These are phyloP conservation scores for Bombus confusus DNA, from an alignment of 1,140 invertebrate genomes.

Conservation along the genomic window DNA sequence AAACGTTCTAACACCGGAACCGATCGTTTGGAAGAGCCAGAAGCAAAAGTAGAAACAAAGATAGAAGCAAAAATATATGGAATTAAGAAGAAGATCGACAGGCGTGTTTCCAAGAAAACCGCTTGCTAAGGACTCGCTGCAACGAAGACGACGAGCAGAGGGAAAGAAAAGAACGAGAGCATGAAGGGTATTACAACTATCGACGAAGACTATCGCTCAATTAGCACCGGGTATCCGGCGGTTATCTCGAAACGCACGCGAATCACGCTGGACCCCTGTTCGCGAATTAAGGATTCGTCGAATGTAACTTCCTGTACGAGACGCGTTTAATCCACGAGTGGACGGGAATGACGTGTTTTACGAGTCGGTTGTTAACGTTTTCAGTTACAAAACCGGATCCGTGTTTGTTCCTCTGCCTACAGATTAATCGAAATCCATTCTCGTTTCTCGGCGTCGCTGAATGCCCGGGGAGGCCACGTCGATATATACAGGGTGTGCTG, in stretches of 20 bases:
- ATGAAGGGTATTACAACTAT: conserved; percentile 61
- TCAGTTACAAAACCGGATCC: conserved; percentile 47
- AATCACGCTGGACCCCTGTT: conserved; percentile 38
- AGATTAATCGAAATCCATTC: conserved; percentile 44
- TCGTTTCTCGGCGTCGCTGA: neutral
- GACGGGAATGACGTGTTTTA: conserved; percentile 38
- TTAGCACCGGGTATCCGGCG: conserved; percentile 62
- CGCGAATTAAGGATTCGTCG: conserved; percentile 42
- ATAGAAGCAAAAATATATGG: neutral
- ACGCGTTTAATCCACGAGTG: conserved; percentile 30
- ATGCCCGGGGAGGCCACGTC: neutral
- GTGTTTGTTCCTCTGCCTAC: conserved; percentile 27
- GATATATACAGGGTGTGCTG: conserved; percentile 7
- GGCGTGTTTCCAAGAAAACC: neutral
- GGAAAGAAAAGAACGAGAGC: neutral
- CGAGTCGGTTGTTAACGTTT: conserved; percentile 42
- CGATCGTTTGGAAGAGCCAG: neutral
- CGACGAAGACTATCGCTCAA: conserved; percentile 64
- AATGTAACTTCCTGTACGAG: conserved; percentile 41
- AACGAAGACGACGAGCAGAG: too few relatives aligned
- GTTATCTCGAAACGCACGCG: conserved; percentile 65
- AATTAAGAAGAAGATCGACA: neutral
- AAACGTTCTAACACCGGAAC: neutral
- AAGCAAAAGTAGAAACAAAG: neutral
- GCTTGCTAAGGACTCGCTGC: neutral